Conservation (phyloP, 2,113 vertebrate genomes). For the Hyperoodon ampullatus region DNA sequence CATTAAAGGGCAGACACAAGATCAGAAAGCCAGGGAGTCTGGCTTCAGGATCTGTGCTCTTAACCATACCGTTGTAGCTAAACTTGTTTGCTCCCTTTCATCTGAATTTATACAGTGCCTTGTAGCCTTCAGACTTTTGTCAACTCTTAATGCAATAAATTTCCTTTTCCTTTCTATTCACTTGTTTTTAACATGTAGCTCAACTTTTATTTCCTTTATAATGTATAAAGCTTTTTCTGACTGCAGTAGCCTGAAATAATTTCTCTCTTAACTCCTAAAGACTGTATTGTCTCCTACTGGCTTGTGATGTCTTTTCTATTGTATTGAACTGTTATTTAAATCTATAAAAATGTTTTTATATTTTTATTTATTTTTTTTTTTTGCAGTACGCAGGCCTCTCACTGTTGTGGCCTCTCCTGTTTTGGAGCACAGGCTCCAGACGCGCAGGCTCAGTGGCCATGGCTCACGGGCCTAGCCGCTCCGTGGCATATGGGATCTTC, state of each 20-base stretch:
- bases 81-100: background rate
- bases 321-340: background rate
- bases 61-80: accelerated
- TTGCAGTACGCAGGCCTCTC: no score
- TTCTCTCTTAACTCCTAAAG: background rate
- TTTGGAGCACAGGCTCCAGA: no score
- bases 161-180: background rate
- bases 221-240: background rate
- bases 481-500: no score
- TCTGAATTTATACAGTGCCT: background rate
- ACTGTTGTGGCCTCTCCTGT: no score
- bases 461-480: no score
- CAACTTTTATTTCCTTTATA: background rate
- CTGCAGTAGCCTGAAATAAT: constrained; percentile 20
- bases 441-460: no score
- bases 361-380: background rate
- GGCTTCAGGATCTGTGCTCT: background rate
- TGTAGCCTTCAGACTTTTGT: background rate
- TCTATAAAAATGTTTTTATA: background rate
- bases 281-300: background rate
- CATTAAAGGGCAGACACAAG: background rate
- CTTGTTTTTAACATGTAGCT: background rate
- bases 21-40: background rate
- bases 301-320: background rate
- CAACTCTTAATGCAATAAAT: background rate